A percentile compares a stretch with the other conserved stretches of the same genome.
Evolutionary conservation across 2,888 invertebrate genomes (phyloP).

Genomic region (Hedya salicella): DNA sequence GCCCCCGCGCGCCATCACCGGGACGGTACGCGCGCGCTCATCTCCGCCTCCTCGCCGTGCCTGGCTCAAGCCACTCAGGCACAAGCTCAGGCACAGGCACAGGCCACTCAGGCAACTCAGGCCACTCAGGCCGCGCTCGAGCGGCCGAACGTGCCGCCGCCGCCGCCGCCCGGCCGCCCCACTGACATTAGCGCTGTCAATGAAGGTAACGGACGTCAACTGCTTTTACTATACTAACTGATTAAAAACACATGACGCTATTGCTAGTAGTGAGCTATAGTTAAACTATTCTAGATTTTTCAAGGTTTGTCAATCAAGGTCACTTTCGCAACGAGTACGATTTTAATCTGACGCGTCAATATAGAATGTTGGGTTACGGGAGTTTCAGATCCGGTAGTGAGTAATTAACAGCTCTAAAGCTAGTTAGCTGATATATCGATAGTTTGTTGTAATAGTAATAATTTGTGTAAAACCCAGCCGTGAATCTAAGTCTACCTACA

Average conservation of each 20-base stretch:
- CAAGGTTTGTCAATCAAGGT: too few species aligned
- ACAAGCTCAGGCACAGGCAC: conserved; percentile 15
- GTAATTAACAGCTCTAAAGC: too few species aligned
- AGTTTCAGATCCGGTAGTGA: too few species aligned
- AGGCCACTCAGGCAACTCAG: conserved; percentile 19
- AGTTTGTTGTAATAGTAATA: too few species aligned
- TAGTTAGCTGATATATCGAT: too few species aligned
- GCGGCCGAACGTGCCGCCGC: conserved; percentile 68
- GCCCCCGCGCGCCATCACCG: conserved; percentile 48
- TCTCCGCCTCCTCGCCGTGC: conserved; percentile 64
- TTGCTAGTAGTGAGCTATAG: too few species aligned
- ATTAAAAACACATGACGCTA: neutral
- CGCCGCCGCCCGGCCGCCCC: conserved; percentile 62
- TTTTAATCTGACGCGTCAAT: too few species aligned
- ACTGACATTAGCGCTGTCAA: conserved; percentile 83
- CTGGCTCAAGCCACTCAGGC: conserved; percentile 53
- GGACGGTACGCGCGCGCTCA: conserved; percentile 50
- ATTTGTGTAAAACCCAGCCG: too few species aligned
- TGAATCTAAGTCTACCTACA: too few species aligned
- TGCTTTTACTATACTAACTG: conserved; percentile 49
- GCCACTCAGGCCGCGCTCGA: conserved; percentile 49
- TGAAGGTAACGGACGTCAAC: conserved; percentile 81
- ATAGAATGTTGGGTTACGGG: too few species aligned
- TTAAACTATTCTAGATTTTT: too few species aligned
- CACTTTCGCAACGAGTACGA: too few species aligned